Evolutionary conservation across 2,797 vertebrate genomes (phyloP).

Genomic region (Lateolabrax maculatus): DNA sequence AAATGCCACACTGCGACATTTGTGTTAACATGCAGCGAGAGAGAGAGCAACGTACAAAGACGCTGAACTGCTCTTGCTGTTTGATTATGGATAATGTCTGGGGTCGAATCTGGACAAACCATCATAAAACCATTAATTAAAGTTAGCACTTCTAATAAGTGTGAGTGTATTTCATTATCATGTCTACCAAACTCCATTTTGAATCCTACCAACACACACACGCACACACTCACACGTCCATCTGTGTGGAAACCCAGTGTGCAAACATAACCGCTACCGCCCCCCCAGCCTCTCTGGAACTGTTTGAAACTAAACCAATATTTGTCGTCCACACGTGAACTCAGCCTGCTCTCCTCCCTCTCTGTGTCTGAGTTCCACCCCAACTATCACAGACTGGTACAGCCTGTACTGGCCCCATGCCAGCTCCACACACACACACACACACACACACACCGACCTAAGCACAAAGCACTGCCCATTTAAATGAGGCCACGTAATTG

Average conservation of each 20-base stretch:
- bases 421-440: slow-evolving; percentile 27
- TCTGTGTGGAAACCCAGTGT: slow-evolving; percentile 27
- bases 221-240: background rate
- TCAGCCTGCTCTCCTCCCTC: slow-evolving; percentile 35
- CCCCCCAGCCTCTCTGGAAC: slow-evolving; percentile 40
- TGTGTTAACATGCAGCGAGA: background rate
- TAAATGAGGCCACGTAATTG: slow-evolving; percentile 58
- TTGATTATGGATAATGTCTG: background rate
- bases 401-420: slow-evolving; percentile 63
- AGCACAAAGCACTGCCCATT: slow-evolving; percentile 37
- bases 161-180: background rate
- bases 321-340: slow-evolving; percentile 67
- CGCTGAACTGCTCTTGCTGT: background rate
- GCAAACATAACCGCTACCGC: slow-evolving; percentile 61
- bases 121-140: background rate
- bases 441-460: slow-evolving; percentile 7
- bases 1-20: slow-evolving; percentile 3
- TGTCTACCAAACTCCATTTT: background rate
- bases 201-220: background rate
- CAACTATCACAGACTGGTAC: slow-evolving; percentile 64
- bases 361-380: slow-evolving; percentile 42
- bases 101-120: background rate
- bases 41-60: slow-evolving; percentile 32
- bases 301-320: slow-evolving; percentile 81
- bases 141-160: background rate